Percentiles rank a stretch among this genome's conserved stretches.
phyloP scores from a whole-genome alignment of 2,113 vertebrate genomes.

The Chelonoidis abingdonii region DNA sequence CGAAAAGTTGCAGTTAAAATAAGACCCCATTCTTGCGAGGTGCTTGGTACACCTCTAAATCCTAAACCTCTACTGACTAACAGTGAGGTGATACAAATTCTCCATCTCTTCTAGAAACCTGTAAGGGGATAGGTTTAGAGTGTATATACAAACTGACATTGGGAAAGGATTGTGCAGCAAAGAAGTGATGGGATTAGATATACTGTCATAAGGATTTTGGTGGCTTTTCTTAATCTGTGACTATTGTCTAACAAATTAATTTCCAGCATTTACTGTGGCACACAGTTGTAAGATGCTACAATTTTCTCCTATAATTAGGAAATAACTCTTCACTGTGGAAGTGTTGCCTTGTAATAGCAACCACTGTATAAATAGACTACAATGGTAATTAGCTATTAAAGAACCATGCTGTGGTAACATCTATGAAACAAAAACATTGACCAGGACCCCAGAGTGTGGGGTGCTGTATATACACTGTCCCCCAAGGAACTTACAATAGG shows the following conservation, averaged over 20 bases:
- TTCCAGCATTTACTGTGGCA: not conserved
- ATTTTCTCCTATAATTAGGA: not conserved
- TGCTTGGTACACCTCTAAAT: not conserved
- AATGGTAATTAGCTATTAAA: not conserved
- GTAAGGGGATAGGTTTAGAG: not conserved
- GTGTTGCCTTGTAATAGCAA: not conserved
- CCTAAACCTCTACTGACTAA: accelerated
- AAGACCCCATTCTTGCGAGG: not conserved
- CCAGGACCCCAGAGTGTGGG: not conserved
- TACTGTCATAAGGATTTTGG: no score
- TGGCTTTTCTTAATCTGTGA: no score
- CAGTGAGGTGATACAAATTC: not conserved
- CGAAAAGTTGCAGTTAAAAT: not conserved
- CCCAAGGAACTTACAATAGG: not conserved
- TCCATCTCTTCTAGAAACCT: no score
- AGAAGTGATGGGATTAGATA: no score
- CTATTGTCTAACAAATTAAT: not conserved
- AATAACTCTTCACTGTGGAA: not conserved
- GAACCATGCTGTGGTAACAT: not conserved
- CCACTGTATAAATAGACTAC: not conserved
- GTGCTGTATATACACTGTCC: not conserved
- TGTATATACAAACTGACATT: no score
- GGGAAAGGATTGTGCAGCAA: no score
- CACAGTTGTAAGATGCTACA: not conserved
- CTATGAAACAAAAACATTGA: not conserved